Evolutionary conservation across 2,888 invertebrate species (phyloP).

Genomic region (Petrolisthes manimaculis): DNA sequence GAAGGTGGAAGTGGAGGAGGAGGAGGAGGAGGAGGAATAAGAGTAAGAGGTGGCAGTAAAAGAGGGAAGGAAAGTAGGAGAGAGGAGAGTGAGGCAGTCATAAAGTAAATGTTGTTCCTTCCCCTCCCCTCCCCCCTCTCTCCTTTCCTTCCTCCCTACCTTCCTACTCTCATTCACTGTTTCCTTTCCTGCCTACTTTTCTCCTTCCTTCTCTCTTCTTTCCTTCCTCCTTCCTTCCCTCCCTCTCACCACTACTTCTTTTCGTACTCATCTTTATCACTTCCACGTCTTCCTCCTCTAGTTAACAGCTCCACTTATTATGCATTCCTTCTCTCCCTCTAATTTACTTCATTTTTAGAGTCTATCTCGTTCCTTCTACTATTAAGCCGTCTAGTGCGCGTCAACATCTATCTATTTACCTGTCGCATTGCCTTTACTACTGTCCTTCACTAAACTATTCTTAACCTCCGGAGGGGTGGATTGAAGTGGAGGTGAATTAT

Average conservation of each 20-base stretch:
- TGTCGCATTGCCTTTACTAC: no score
- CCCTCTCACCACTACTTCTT: not conserved
- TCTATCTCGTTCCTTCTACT: not conserved
- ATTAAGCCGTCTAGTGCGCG: no score
- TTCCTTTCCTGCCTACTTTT: not conserved
- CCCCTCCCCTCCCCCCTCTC: not conserved
- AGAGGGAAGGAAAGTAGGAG: not conserved
- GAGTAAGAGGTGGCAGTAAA: not conserved
- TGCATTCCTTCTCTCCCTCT: not conserved
- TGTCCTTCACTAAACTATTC: no score
- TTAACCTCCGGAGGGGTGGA: no score
- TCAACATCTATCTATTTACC: no score
- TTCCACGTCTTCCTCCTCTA: not conserved
- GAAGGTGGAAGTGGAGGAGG: not conserved
- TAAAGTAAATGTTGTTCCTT: no score
- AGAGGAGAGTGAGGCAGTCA: not conserved
- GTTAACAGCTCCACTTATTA: not conserved
- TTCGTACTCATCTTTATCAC: not conserved
- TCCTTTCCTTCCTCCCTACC: not conserved
- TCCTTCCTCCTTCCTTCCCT: slow-evolving; percentile 3
- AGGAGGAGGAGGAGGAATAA: slow-evolving; percentile 7
- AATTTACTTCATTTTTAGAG: not conserved
- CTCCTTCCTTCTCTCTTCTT: not conserved
- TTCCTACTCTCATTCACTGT: not conserved
- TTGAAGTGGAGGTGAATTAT: no score